Percentiles rank a stretch among this genome's conserved stretches.
Evolutionary conservation across 2,113 vertebrate genomes (phyloP).

Genomic region (Peromyscus maniculatus): DNA sequence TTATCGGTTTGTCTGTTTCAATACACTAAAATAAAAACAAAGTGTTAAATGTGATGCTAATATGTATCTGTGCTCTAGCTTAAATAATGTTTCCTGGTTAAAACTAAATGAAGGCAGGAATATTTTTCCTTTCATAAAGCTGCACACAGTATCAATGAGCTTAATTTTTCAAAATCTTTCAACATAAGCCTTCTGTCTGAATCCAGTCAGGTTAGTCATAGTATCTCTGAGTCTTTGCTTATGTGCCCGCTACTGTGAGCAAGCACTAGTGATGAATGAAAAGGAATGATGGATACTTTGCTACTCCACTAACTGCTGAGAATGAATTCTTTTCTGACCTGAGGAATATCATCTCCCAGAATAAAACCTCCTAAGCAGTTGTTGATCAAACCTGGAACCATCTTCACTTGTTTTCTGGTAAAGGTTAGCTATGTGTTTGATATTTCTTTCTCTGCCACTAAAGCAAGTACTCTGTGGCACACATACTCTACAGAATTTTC

Average conservation of each 20-base stretch:
- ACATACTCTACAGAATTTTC: background rate
- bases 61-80: background rate
- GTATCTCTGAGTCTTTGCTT: background rate
- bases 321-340: background rate
- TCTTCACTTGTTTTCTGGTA: background rate
- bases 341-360: background rate
- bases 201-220: background rate
- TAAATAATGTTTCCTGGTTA: slow-evolving; percentile 8
- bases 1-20: background rate
- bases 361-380: background rate
- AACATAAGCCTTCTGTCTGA: background rate
- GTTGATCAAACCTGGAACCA: background rate
- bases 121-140: background rate
- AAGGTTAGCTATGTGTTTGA: background rate
- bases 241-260: background rate
- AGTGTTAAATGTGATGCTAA: background rate
- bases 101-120: background rate
- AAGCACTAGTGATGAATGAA: background rate
- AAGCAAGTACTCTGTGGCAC: background rate
- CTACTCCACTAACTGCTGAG: background rate
- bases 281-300: background rate
- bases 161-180: slow-evolving; percentile 44
- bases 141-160: background rate
- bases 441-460: background rate
- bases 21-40: slow-evolving; percentile 53